A percentile compares a stretch with the other conserved stretches of the same genome.
Evolutionary conservation across 2,888 invertebrate species (phyloP).

Genomic region (Arenicola marina): DNA sequence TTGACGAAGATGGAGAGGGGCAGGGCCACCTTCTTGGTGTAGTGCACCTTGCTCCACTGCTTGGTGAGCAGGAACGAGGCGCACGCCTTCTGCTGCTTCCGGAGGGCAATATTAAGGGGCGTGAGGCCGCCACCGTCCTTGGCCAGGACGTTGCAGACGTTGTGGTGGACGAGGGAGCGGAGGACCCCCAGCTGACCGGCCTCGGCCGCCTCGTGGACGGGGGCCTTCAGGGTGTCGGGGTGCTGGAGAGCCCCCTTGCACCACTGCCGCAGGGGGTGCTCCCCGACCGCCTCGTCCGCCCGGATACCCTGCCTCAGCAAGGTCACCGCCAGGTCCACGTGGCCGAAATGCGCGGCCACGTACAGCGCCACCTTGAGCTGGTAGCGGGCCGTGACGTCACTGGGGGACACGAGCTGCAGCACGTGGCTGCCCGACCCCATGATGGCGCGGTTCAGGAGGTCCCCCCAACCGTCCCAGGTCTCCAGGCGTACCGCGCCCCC

Average conservation of each 20-base stretch:
- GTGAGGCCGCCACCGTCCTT: constrained; percentile 53
- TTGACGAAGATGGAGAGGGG: constrained; percentile 49
- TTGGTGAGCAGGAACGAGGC: constrained; percentile 58
- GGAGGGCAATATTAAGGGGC: constrained; percentile 54
- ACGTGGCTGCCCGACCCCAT: constrained; percentile 54
- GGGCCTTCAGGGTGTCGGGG: constrained; percentile 47
- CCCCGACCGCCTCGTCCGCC: constrained; percentile 56
- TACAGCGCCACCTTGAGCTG: constrained; percentile 58
- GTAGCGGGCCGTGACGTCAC: constrained; percentile 50
- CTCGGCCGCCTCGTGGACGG: constrained; percentile 57
- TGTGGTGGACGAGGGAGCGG: constrained; percentile 53
- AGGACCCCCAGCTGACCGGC: constrained; percentile 51
- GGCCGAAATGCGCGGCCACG: constrained; percentile 56
- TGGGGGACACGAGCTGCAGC: constrained; percentile 41
- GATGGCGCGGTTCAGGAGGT: constrained; percentile 52
- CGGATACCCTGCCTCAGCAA: constrained; percentile 30
- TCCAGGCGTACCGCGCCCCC: constrained; percentile 41
- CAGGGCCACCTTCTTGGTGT: constrained; percentile 41
- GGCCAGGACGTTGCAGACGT: constrained; percentile 52
- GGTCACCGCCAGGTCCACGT: constrained; percentile 54
- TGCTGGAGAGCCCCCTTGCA: constrained; percentile 41
- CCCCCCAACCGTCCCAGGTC: constrained; percentile 60
- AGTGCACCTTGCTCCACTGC: constrained; percentile 57
- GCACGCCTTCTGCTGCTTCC: constrained; percentile 50
- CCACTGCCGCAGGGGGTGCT: constrained; percentile 55